phyloP scores from a whole-genome alignment of 2,113 vertebrate species.

The Ctenomys sociabilis region DNA sequence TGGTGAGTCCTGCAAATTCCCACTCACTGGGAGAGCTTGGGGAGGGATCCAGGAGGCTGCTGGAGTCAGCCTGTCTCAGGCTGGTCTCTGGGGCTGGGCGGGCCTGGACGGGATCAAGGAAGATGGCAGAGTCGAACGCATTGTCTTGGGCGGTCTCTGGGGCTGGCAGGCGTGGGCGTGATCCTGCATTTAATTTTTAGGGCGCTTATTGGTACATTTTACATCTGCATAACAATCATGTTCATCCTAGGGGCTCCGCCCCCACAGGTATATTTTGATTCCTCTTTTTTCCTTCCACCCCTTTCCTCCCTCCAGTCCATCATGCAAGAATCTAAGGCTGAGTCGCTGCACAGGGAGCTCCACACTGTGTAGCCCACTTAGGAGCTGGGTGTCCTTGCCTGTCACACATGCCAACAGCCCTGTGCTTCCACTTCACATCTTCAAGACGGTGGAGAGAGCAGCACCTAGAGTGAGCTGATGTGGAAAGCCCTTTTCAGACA shows the following conservation, averaged over 20 bases:
- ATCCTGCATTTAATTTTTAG: background rate
- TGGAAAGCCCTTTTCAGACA: background rate
- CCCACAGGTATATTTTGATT: background rate
- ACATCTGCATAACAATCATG: background rate
- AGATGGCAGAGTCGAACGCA: no score
- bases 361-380: accelerated
- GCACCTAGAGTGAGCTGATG: background rate
- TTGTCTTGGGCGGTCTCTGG: no score
- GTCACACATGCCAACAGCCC: background rate
- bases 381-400: background rate
- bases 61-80: no score
- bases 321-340: background rate
- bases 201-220: background rate
- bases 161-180: no score
- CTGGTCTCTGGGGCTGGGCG: no score
- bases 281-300: background rate
- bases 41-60: no score
- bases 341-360: accelerated
- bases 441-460: no score
- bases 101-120: no score
- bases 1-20: no score
- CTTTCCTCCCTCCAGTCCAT: background rate
- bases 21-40: no score
- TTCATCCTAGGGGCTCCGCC: background rate
- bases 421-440: background rate